Conservation (phyloP, 2,888 invertebrate genomes). For the Drosophila engyochracea region DNA sequence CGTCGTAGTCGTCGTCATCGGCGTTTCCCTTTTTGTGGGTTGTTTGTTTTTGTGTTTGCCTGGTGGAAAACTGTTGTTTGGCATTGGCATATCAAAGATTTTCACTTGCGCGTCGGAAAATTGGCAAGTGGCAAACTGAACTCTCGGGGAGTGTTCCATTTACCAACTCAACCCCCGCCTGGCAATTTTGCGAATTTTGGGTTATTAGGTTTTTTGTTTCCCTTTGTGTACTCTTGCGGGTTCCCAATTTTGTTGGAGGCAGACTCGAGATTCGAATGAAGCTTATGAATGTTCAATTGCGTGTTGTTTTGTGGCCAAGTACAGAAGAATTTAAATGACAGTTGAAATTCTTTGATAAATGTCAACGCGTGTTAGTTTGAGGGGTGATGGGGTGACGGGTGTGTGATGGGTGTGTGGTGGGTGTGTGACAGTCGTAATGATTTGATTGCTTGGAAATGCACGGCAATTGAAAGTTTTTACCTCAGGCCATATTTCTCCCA, state of each 20-base stretch:
- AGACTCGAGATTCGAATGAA: constrained; percentile 5
- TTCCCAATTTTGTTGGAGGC: constrained; percentile 10
- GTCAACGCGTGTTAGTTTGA: constrained; percentile 60
- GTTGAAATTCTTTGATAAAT: constrained; percentile 70
- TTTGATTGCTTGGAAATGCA: constrained; percentile 71
- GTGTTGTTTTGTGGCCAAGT: constrained; percentile 54
- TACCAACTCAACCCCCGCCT: constrained; percentile 11
- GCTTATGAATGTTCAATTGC: constrained; percentile 75
- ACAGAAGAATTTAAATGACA: constrained; percentile 67
- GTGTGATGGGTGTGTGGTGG: not conserved
- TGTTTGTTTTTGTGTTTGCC: constrained; percentile 38
- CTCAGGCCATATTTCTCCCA: constrained; percentile 34
- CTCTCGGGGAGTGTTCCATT: constrained; percentile 31
- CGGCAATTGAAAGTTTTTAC: constrained; percentile 42
- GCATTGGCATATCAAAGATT: constrained; percentile 64
- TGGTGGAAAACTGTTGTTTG: constrained; percentile 66
- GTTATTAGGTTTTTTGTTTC: constrained; percentile 62
- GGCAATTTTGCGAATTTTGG: constrained; percentile 69
- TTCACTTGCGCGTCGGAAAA: constrained; percentile 67
- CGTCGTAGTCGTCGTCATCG: constrained; percentile 18
- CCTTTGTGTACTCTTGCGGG: constrained; percentile 59
- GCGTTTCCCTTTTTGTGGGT: constrained; percentile 22
- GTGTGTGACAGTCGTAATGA: constrained; percentile 52
- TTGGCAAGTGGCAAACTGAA: constrained; percentile 48
- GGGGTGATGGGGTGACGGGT: not conserved